A percentile compares a stretch with the other conserved stretches of the same genome.
Conservation (phyloP, 2,797 vertebrate species). For the Varecia variegata region DNA sequence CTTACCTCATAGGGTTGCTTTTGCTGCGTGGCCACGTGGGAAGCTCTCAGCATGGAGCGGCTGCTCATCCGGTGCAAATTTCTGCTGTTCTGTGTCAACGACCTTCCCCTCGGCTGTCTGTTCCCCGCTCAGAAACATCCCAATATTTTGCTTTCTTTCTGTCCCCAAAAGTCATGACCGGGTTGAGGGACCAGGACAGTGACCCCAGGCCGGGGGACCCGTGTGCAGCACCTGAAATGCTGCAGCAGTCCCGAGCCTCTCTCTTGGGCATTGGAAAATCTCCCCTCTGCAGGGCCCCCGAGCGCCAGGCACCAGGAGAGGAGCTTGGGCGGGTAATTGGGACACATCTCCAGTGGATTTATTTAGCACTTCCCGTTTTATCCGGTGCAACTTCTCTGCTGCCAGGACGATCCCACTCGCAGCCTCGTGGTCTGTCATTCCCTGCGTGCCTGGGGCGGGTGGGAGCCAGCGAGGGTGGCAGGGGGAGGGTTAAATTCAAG, state of each 20-base stretch:
- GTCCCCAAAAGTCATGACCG: neutral
- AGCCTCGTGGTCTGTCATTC: neutral
- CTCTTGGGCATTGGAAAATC: neutral
- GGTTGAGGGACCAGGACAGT: fast-evolving
- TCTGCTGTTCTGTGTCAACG: neutral
- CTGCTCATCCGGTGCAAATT: neutral
- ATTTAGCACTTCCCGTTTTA: slow-evolving; percentile 67
- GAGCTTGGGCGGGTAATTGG: slow-evolving; percentile 34
- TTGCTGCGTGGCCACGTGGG: neutral
- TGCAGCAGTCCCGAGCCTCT: neutral
- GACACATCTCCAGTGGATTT: slow-evolving; percentile 23
- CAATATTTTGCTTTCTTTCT: neutral
- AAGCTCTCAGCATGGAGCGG: neutral
- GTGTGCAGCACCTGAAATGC: neutral
- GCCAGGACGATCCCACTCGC: slow-evolving; percentile 34
- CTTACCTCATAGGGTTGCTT: neutral
- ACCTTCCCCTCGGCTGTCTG: neutral
- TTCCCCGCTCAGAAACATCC: neutral
- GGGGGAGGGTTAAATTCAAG: neutral
- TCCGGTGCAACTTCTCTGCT: neutral
- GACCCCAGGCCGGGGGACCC: neutral
- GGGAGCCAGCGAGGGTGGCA: neutral
- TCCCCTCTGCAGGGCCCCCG: neutral
- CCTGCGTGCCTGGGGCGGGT: neutral
- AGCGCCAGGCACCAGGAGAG: neutral